Base-by-base conservation (phyloP, 2,113 vertebrate genomes). In the Felis chaus region DNA sequence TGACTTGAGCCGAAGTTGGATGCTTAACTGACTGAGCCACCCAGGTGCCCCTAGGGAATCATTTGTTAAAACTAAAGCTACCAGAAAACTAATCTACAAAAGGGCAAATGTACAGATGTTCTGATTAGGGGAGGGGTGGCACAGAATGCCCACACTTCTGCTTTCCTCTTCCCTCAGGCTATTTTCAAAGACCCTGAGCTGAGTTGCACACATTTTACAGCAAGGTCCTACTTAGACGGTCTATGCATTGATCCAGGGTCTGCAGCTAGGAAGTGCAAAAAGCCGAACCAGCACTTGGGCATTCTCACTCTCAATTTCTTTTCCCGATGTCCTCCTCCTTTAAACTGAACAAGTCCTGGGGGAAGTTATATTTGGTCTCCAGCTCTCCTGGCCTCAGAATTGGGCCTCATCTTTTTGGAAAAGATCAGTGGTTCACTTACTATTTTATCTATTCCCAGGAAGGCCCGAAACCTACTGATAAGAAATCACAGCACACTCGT, bases 31-130 rank as follows among this genome's bases (percentile, higher is more conserved):
- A 65, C 63, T 65, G 19, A 65, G 25, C 63, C 25, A 65, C 63
- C 63, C 63, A 65, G 63, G 63, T 11, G 12, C 25, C 27, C 63
- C 63, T 29, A 65, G 63, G 27, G 19, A 80, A 87, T 81, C 45
- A 41, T 88, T 88, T 84, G 48, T 92, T 87, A 18, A 63, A 92
- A 84, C 88, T n/a, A 91, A 96, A 93, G 41, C 39, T 13, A 11
- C 14, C 9, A 5, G 68, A 82, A 85, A 96, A 27, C 19, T 29
- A 29, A 18, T 82, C 33, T 73, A 57, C 31, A 68, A 61, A 82
- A 82, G 16, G 31, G 5, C 57, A 73, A 85, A 65, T 31, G 53
- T 6, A 18, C 39, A 33, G 18, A 8, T 9, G 2, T 76, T 10
- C 33, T n/a, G 19, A 57, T 48, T 19, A 27, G 45, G 3, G 3